Evolutionary conservation across 2,888 invertebrate species (phyloP).

Genomic region (Orthosia gracilis): DNA sequence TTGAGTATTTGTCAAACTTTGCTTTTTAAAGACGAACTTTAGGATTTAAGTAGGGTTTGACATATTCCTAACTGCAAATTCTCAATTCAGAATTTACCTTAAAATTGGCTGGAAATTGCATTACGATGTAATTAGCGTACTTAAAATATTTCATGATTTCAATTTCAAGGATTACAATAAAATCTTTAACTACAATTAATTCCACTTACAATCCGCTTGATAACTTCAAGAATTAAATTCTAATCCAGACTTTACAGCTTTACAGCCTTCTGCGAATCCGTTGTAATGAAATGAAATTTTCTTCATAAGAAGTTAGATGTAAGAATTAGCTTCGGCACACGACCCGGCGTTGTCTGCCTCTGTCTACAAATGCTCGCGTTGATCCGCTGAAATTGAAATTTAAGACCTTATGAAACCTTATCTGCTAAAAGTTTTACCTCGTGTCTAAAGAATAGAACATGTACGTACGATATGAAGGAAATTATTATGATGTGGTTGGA

Average conservation of each 20-base stretch:
- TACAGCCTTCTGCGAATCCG: conserved; percentile 48
- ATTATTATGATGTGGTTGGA: conserved; percentile 1
- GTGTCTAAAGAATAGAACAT: conserved; percentile 39
- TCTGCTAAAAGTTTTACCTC: conserved; percentile 65
- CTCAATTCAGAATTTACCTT: background rate
- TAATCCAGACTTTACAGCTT: conserved; percentile 31
- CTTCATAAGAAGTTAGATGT: conserved; percentile 67
- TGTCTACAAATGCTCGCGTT: conserved; percentile 72
- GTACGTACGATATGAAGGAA: conserved; percentile 20
- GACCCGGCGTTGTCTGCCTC: conserved; percentile 74
- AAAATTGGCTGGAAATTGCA: background rate
- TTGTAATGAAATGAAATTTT: conserved; percentile 69
- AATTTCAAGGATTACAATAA: conserved; percentile 8
- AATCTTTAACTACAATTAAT: conserved; percentile 18
- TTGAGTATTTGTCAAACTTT: background rate
- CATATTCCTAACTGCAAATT: background rate
- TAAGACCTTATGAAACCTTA: conserved; percentile 81
- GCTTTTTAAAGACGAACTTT: no score
- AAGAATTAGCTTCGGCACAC: conserved; percentile 74
- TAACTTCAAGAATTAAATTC: conserved; percentile 42
- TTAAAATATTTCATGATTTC: background rate
- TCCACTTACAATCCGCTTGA: conserved; percentile 15
- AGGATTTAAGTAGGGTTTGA: no score
- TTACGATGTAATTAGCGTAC: background rate
- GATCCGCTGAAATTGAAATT: conserved; percentile 88